Evolutionary conservation across 1,140 invertebrate species (phyloP).

Genomic region (Penaeus vannamei): DNA sequence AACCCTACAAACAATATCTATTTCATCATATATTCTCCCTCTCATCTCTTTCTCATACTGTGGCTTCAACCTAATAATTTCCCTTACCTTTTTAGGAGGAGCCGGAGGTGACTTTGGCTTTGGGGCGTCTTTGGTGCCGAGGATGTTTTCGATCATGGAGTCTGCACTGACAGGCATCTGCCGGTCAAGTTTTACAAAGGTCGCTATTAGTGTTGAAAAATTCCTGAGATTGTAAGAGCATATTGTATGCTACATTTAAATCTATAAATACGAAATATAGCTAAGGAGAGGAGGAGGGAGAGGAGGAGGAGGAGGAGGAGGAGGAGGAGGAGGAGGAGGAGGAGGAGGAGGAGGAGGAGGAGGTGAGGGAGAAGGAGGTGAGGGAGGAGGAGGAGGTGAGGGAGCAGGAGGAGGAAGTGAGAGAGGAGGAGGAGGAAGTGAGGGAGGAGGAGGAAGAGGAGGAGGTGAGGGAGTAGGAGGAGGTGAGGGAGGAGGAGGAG

Average conservation of each 20-base stretch:
- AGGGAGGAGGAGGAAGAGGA: not conserved
- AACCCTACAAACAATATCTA: too few relatives aligned
- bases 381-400: not conserved
- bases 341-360: not conserved
- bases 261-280: not conserved
- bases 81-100: slow-evolving; percentile 40
- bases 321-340: not conserved
- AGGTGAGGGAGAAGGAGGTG: not conserved
- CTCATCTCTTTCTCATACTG: too few relatives aligned
- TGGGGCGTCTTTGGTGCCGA: slow-evolving; percentile 31
- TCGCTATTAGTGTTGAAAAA: too few relatives aligned
- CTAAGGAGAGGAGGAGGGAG: not conserved
- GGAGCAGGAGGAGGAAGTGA: not conserved
- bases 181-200: too few relatives aligned
- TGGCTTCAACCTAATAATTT: not conserved
- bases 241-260: not conserved
- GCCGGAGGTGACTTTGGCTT: slow-evolving; percentile 49
- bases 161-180: slow-evolving; percentile 45
- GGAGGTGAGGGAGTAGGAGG: not conserved
- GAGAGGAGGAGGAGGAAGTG: not conserved
- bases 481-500: not conserved
- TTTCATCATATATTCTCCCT: too few relatives aligned
- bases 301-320: not conserved
- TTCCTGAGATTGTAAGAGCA: too few relatives aligned
- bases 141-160: slow-evolving; percentile 55